Evolutionary conservation across 2,113 vertebrate genomes (phyloP), one percentile per base, ranked within the genome.

Genomic region (Cariama cristata): DNA sequence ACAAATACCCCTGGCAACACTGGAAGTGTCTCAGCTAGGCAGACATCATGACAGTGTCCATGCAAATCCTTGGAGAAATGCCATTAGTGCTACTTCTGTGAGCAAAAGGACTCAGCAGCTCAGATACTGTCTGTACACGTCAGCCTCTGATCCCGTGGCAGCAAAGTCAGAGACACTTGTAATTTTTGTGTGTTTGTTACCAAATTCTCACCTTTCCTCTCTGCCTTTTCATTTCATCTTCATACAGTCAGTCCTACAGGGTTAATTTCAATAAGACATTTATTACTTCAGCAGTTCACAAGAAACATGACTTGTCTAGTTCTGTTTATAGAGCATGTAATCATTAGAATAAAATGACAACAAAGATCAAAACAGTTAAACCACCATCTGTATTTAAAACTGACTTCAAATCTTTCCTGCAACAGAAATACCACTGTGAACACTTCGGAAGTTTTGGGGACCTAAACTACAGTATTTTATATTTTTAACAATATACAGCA

Each of bases 281-380:
- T 95, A 93, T 94, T 86, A 88, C 88, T 73, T 38, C 50, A 90
- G 81, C 88, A 53, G 59, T 49, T 96, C 71, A 77, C 68, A 30
- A 96, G 80, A 68, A 95, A 50, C 71, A 12, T 5, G 77, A 66
- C 69, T 94, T 87, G 74, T 56, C 92, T 85, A 14, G 50, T 72
- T 96, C 75, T 94, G 82, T 96, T 97, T 95, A 90, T 93, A 88
- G 81, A 94, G 91, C 86, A 95, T 69, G 68, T 95, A 94, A 94
- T 86, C 83, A 93, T 95, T 95, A 93, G 93, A 96, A 95, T 86
- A 90, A 96, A 97, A 93, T 90, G 93, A 94, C 80, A 91, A 71
- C 86, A 90, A 53, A 84, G 90, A 94, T 93, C 85, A 95, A 83
- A 86, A 56, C 45, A 62, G 59, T 76, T 69, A 82, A 82, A 71